A percentile compares a stretch with the other conserved stretches of the same genome.
phyloP scores from a whole-genome alignment of 2,113 vertebrate genomes.

The Caranx melampygus region DNA sequence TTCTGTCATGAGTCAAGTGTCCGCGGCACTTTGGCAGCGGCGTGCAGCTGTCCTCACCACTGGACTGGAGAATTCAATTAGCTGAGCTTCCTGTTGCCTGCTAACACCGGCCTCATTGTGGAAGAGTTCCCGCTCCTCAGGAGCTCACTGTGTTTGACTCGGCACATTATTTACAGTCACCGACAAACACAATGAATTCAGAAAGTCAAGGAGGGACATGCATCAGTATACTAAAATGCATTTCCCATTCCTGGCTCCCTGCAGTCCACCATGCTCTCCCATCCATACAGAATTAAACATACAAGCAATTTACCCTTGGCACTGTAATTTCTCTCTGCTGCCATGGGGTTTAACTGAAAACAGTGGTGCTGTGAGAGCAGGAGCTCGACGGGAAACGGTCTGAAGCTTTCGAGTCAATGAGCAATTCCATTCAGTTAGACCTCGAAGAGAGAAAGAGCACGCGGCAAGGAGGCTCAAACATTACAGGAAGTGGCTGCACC shows the following conservation, averaged over 20 bases:
- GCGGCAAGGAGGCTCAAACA: neutral
- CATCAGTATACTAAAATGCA: constrained; percentile 27
- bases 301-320: constrained; percentile 21
- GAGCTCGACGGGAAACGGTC: constrained; percentile 2
- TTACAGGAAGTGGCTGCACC: neutral
- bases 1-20: constrained; percentile 54
- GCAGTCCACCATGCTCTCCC: constrained; percentile 12
- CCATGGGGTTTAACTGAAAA: constrained; percentile 15
- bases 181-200: constrained; percentile 44
- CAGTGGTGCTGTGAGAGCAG: neutral
- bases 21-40: constrained; percentile 29
- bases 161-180: constrained; percentile 51
- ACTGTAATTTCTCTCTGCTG: constrained; percentile 27
- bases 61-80: constrained; percentile 60
- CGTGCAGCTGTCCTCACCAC: constrained; percentile 11
- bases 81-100: constrained; percentile 14
- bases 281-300: constrained; percentile 42
- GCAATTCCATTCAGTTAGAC: constrained; percentile 28
- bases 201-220: constrained; percentile 29
- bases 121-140: constrained; percentile 13
- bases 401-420: constrained; percentile 29
- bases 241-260: constrained; percentile 26
- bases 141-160: constrained; percentile 34
- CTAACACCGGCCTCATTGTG: constrained; percentile 18
- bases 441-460: neutral